These are phyloP conservation scores for Drosophila testacea DNA, from an alignment of 2,888 invertebrate genomes.

Conservation along the genomic window DNA sequence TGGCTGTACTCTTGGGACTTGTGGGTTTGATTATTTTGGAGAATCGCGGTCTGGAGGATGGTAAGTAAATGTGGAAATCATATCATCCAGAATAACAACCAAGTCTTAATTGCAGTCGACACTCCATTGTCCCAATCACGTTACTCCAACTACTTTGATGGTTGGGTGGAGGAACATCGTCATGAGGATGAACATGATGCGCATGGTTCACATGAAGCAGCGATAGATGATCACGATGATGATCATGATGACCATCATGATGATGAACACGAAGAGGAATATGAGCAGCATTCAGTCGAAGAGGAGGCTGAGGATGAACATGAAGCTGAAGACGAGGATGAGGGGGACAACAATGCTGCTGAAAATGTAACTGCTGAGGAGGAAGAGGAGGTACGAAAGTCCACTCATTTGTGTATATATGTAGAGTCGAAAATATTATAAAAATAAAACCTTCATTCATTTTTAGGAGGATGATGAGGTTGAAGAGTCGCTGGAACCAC, in stretches of 20 bases:
- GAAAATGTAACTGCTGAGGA: constrained; percentile 77
- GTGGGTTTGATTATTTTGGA: constrained; percentile 92
- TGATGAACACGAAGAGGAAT: constrained; percentile 60
- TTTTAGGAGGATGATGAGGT: constrained; percentile 35
- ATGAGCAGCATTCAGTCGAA: constrained; percentile 63
- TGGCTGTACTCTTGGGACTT: constrained; percentile 90
- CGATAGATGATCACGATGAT: constrained; percentile 80
- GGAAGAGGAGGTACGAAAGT: constrained; percentile 54
- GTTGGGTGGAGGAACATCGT: constrained; percentile 88
- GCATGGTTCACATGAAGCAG: constrained; percentile 79
- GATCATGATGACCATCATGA: constrained; percentile 83
- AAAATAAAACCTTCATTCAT: not conserved
- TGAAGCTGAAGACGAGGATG: constrained; percentile 53
- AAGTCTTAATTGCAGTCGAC: constrained; percentile 85
- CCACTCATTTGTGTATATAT: not conserved
- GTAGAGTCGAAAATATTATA: not conserved
- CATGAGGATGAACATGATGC: constrained; percentile 82
- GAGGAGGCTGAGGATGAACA: constrained; percentile 56
- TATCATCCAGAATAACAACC: not conserved
- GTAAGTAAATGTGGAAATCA: constrained; percentile 86
- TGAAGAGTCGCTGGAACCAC: constrained; percentile 53
- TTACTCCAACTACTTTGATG: constrained; percentile 91
- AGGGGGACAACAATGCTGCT: constrained; percentile 71
- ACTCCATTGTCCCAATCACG: constrained; percentile 88
- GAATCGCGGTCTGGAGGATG: constrained; percentile 91